phyloP scores from a whole-genome alignment of 2,113 vertebrate genomes.

The Ptilorrhoa leucosticta region DNA sequence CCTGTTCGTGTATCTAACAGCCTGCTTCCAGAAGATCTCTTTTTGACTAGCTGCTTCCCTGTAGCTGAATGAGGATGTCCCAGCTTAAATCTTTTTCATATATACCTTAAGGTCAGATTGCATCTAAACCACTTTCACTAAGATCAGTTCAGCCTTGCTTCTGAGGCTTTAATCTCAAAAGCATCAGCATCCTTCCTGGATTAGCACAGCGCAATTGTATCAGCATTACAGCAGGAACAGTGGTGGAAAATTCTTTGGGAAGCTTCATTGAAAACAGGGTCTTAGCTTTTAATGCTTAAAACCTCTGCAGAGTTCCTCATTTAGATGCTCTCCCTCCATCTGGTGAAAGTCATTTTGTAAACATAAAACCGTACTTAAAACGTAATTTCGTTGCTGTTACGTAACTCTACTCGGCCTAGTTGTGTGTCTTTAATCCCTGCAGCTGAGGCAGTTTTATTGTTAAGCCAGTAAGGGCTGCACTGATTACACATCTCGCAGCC shows the following conservation, averaged over 20 bases:
- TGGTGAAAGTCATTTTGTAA: slow-evolving; percentile 32
- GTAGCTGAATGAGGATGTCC: not conserved
- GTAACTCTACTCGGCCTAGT: slow-evolving; percentile 16
- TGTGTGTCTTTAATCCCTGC: slow-evolving; percentile 20
- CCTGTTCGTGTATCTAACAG: not conserved
- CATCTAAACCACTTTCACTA: not conserved
- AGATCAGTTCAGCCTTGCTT: not conserved
- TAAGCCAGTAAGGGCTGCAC: not conserved
- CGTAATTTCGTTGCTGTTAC: not conserved
- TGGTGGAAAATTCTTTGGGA: not conserved
- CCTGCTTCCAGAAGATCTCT: not conserved
- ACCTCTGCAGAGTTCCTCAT: not conserved
- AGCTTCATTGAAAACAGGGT: not conserved
- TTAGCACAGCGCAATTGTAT: not conserved
- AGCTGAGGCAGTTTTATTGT: not conserved
- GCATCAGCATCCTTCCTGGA: not conserved
- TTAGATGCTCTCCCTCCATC: not conserved
- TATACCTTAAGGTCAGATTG: not conserved
- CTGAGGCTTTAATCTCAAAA: not conserved
- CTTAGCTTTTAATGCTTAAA: slow-evolving; percentile 5
- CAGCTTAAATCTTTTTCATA: not conserved
- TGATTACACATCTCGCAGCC: not conserved
- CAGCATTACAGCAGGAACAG: not conserved
- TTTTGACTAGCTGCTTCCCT: not conserved
- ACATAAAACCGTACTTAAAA: slow-evolving; percentile 15